Percentiles rank a stretch among this genome's conserved stretches.
Evolutionary conservation across 1,140 invertebrate species (phyloP).

Genomic region (Semibalanus balanoides): DNA sequence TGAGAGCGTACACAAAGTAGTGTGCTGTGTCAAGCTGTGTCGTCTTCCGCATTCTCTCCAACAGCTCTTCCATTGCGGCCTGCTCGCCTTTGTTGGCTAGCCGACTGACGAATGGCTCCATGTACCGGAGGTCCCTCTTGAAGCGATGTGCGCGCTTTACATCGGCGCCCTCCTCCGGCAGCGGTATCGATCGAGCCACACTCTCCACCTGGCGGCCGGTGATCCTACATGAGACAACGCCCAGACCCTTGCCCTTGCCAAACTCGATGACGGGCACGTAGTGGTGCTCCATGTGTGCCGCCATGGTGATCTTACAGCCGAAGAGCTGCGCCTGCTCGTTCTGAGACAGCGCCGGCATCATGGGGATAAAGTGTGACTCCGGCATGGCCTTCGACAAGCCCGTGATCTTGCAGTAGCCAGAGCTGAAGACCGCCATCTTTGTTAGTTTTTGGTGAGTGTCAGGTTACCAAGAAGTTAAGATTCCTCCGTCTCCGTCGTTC

Average conservation of each 20-base stretch:
- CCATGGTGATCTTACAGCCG: constrained; percentile 6
- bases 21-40: neutral
- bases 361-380: neutral
- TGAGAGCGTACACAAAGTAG: neutral
- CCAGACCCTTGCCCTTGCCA: neutral
- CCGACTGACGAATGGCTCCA: neutral
- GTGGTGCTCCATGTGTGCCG: constrained; percentile 3
- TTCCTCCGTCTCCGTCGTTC: no score
- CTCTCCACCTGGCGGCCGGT: neutral
- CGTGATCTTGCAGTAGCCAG: constrained; percentile 4
- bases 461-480: no score
- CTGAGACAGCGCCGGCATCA: constrained; percentile 2
- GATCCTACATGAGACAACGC: neutral
- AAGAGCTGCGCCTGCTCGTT: constrained; percentile 1
- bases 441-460: neutral
- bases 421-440: neutral
- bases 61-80: neutral
- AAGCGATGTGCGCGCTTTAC: neutral
- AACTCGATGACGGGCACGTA: constrained; percentile 3
- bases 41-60: neutral
- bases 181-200: neutral
- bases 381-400: constrained; percentile 6
- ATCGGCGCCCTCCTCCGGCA: neutral
- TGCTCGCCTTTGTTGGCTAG: neutral
- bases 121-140: neutral